A percentile compares a stretch with the other conserved stretches of the same genome.
Evolutionary conservation across 2,113 vertebrate species (phyloP).

Genomic region (Podiceps cristatus): DNA sequence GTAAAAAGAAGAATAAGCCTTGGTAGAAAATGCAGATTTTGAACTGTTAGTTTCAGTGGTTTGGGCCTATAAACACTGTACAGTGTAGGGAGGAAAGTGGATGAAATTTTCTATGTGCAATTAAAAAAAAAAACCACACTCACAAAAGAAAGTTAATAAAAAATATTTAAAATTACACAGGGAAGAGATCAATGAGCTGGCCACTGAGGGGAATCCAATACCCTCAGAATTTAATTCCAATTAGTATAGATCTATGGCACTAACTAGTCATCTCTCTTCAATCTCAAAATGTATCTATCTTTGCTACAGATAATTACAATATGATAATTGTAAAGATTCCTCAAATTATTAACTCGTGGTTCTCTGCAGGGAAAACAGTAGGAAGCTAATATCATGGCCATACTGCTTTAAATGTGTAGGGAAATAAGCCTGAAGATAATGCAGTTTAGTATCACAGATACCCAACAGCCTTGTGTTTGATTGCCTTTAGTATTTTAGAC

Average conservation of each 20-base stretch:
- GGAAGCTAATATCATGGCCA: not conserved
- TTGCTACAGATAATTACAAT: conserved; percentile 39
- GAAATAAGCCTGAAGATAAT: not conserved
- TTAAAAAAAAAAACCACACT: not conserved
- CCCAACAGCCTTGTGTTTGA: not conserved
- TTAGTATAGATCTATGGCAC: conserved; percentile 38
- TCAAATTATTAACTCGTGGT: not conserved
- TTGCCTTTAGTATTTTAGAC: not conserved
- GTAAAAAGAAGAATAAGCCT: not conserved
- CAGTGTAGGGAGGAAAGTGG: not conserved
- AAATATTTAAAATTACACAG: not conserved
- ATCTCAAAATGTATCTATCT: conserved; percentile 18
- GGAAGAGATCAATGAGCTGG: conserved; percentile 5
- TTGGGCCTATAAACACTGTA: not conserved
- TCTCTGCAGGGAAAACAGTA: not conserved
- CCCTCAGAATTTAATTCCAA: not conserved
- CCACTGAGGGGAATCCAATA: conserved; percentile 13
- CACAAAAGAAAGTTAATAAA: not conserved
- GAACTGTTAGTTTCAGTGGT: not conserved
- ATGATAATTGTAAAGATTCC: conserved; percentile 31
- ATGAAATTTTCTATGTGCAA: not conserved
- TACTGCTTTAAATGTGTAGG: not conserved
- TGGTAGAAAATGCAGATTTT: not conserved
- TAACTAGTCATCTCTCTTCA: not conserved
- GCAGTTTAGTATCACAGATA: not conserved